Evolutionary conservation across 2,797 vertebrate genomes (phyloP), one percentile per base, ranked within the genome.

Genomic region (Allobates femoralis): DNA sequence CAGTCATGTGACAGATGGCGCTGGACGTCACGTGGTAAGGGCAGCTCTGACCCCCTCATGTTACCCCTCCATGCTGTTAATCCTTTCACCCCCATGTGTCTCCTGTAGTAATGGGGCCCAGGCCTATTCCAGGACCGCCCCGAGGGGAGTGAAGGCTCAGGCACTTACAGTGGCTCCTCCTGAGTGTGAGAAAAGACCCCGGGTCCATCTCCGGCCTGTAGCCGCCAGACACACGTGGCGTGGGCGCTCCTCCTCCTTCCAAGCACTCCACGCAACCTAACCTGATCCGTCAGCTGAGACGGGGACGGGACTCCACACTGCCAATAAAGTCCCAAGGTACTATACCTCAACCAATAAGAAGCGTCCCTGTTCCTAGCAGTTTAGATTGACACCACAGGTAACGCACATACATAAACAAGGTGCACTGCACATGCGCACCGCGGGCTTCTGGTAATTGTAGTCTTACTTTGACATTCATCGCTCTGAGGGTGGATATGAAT

Each of bases 371-470:
- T 78, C 12, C 32, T 2, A 79, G n/a, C 64, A 80, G 2, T n/a
- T 58, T 18, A 32, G 34, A n/a, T n/a, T 80, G 77, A 73, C 16
- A 15, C 21, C 76, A 0, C 51, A 79, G 6, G 26, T 32, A n/a
- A 19, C 18, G 77, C 53, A 86, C 84, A n/a, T n/a, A n/a, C n/a
- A 30, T 80, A 86, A 86, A 86, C 84, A 86, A 86, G 77, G 28
- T 3, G 1, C 14, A 28, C 0, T 23, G 28, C 53, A 55, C 19
- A 58, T 26, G 79, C 3, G 34, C 19, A 2, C 67, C 28, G 41
- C 64, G 0, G 0, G 87, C 30, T 88, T 77, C 60, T 85, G 91
- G 92, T 90, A 90, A 18, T 3, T 89, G 92, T 90, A 90, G 92
- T 92, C 84, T 85, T 56, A 14, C 32, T 32, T 14, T 3, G 2